These are phyloP conservation scores for Vanessa cardui DNA, from an alignment of 2,888 invertebrate species.

Conservation along the genomic window DNA sequence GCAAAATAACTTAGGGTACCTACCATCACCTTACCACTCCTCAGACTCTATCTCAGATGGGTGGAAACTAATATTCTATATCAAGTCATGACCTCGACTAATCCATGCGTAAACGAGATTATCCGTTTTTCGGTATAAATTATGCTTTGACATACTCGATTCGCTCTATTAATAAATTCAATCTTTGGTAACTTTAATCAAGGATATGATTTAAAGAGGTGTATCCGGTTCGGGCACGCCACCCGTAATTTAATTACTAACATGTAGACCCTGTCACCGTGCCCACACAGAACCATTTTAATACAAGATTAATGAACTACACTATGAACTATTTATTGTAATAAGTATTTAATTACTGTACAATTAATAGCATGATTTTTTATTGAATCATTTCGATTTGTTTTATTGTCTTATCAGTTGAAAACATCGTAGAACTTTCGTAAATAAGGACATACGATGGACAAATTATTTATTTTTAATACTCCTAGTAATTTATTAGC, in stretches of 20 bases:
- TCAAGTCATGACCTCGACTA: not conserved
- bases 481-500: too few relatives aligned
- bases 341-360: slow-evolving; percentile 24
- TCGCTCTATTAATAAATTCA: slow-evolving; percentile 31
- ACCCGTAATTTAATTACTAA: slow-evolving; percentile 74
- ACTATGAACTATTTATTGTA: slow-evolving; percentile 37
- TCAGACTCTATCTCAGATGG: too few relatives aligned
- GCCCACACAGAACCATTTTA: slow-evolving; percentile 75
- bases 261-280: slow-evolving; percentile 66
- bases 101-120: too few relatives aligned
- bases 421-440: too few relatives aligned
- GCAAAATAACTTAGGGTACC: too few relatives aligned
- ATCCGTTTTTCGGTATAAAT: slow-evolving; percentile 18
- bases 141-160: slow-evolving; percentile 28
- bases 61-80: too few relatives aligned
- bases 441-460: too few relatives aligned
- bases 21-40: too few relatives aligned
- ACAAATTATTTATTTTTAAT: too few relatives aligned
- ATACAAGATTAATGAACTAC: slow-evolving; percentile 73
- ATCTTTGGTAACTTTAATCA: slow-evolving; percentile 42
- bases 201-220: slow-evolving; percentile 72
- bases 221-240: slow-evolving; percentile 57
- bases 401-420: too few relatives aligned
- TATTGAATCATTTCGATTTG: too few relatives aligned
- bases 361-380: too few relatives aligned